A percentile compares a stretch with the other conserved stretches of the same genome.
Conservation (phyloP, 2,888 invertebrate genomes). For the Cheilosia impressa region DNA sequence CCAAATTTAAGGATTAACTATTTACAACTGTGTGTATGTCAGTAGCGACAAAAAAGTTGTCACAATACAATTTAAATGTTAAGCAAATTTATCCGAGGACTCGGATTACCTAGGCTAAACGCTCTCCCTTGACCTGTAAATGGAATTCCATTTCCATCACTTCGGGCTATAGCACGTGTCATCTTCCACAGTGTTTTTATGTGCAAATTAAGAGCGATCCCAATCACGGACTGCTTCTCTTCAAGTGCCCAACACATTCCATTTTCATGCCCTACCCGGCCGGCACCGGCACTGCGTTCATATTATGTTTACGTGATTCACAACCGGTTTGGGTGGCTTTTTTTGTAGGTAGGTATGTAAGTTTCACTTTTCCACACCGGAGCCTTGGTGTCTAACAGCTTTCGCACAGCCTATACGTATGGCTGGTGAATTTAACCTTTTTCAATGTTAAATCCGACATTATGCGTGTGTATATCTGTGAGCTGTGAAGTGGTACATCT, state of each 20-base stretch:
- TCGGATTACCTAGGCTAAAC: no score
- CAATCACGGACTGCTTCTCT: neutral
- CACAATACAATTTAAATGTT: no score
- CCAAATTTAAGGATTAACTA: no score
- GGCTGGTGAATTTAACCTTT: slow-evolving; percentile 65
- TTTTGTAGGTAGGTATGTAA: slow-evolving; percentile 10
- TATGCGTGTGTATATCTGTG: slow-evolving; percentile 39
- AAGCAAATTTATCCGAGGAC: neutral
- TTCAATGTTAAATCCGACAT: slow-evolving; percentile 68
- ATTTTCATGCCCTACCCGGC: slow-evolving; percentile 20
- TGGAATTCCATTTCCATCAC: no score
- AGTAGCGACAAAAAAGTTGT: no score
- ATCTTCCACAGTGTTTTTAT: neutral
- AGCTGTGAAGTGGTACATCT: slow-evolving; percentile 1
- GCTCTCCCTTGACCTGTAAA: no score
- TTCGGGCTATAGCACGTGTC: neutral
- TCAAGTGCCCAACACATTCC: neutral
- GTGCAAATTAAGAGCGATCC: neutral
- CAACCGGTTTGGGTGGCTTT: slow-evolving; percentile 20
- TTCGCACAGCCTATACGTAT: neutral
- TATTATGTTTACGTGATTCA: slow-evolving; percentile 47
- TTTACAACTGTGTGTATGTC: no score
- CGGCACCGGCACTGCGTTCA: slow-evolving; percentile 55
- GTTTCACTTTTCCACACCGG: slow-evolving; percentile 40
- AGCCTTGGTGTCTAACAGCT: slow-evolving; percentile 51